Evolutionary conservation across 2,888 invertebrate genomes (phyloP), one percentile per base, ranked within the genome.

Genomic region (Latheticus oryzae): DNA sequence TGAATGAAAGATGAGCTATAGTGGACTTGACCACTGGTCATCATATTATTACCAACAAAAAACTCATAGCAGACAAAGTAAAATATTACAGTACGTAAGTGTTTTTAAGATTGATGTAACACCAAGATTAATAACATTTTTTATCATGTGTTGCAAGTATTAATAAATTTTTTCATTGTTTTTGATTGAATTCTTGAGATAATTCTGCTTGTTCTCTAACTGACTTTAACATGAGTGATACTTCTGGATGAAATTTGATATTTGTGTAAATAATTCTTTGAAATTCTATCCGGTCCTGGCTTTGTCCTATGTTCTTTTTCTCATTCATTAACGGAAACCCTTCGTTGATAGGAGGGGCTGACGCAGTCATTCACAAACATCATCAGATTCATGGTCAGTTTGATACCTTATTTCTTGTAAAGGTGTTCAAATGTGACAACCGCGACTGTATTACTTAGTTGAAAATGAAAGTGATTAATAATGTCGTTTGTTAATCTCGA

Each of bases 331-430:
- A 38, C 23, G 9, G 72, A 72, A 72, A 67, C 72, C 72, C 72
- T 72, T 70, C 70, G 68, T 70, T 67, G 65, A 67, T 70, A 66
- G 64, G 66, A 62, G 68, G 63, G 61, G 63, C 58, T 43, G 35
- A 43, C 38, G 48, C 53, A 58, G 50, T 64, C 58, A 55, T 54
- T 47, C 55, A 56, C 51, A 55, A 65, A 55, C 60, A 64, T 65
- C 61, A 60, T 59, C 60, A 43, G 42, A 65, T 60, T 68, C 61
- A 55, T 38, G 58, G 59, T 58, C 60, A 67, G 68, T 67, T 65
- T 62, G 47, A 56, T 60, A 58, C 50, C 47, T 62, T 59, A 61
- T 59, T 65, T 62, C 48, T 33, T 43, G 40, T 15, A 16, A 28
- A 51, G 38, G 33, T 52, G 52, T 52, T 51, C 28, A 3, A 33